A percentile compares a stretch with the other conserved stretches of the same genome.
Evolutionary conservation across 35 echinoderm and acorn worm species (phyloP).

Genomic region (Acanthaster planci): DNA sequence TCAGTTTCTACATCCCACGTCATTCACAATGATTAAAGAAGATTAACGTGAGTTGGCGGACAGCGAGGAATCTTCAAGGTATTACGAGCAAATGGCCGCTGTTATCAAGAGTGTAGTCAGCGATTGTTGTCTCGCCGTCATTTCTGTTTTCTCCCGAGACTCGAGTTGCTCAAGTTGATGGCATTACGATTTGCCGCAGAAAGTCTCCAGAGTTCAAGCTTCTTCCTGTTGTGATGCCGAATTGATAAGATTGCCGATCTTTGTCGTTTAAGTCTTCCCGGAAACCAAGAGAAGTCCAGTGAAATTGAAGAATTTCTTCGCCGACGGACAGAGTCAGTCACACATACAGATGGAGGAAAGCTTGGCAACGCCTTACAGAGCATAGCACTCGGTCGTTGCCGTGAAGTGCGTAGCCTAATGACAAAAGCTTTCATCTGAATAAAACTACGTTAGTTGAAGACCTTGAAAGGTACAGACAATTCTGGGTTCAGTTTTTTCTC

Average conservation of each 20-base stretch:
- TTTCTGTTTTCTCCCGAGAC: no score
- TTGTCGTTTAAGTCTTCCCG: not conserved
- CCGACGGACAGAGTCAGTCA: not conserved
- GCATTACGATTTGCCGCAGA: slow-evolving; percentile 5
- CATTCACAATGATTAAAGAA: not conserved
- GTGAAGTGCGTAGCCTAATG: no score
- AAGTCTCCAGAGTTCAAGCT: not conserved
- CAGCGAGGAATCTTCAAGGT: no score
- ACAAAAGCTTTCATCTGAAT: no score
- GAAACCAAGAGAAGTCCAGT: not conserved
- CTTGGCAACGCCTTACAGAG: not conserved
- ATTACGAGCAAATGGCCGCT: no score
- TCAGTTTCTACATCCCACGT: not conserved
- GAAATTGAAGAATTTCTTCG: not conserved
- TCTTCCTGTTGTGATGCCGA: slow-evolving; percentile 17
- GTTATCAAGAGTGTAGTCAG: no score
- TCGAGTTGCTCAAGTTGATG: not conserved
- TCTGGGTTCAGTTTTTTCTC: no score
- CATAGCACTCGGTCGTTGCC: not conserved
- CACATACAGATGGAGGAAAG: not conserved
- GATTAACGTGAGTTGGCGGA: not conserved
- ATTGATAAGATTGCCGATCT: not conserved
- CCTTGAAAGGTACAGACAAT: no score
- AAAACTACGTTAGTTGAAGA: no score
- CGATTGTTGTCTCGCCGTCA: no score